These are phyloP conservation scores for Ectropis grisescens DNA, from an alignment of 1,140 invertebrate species.

Conservation along the genomic window DNA sequence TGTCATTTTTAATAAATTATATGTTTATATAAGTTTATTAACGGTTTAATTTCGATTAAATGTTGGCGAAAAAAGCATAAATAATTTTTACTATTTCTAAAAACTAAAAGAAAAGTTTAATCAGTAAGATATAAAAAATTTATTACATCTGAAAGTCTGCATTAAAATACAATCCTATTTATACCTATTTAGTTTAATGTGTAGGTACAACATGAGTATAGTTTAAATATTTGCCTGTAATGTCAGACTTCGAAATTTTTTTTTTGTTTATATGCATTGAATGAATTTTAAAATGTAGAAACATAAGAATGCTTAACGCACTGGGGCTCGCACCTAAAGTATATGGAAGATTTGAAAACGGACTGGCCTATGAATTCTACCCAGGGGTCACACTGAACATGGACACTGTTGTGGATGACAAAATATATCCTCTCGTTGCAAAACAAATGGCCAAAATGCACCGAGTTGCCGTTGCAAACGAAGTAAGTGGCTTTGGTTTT, in stretches of 20 bases:
- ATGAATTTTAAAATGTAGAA: slow-evolving; percentile 67
- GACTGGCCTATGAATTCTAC: slow-evolving; percentile 93
- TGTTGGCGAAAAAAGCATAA: no score
- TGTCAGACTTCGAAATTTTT: background rate
- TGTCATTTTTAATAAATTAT: no score
- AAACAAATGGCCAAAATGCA: slow-evolving; percentile 87
- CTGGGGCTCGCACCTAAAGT: slow-evolving; percentile 86
- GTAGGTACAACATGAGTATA: background rate
- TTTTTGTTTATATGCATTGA: background rate
- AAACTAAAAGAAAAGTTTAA: no score
- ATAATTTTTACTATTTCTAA: no score
- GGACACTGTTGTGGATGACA: slow-evolving; percentile 76
- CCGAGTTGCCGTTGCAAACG: slow-evolving; percentile 79
- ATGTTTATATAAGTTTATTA: no score
- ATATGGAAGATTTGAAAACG: slow-evolving; percentile 95
- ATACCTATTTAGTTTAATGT: no score
- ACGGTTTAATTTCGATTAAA: no score
- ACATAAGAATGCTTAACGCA: slow-evolving; percentile 78
- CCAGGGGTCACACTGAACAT: slow-evolving; percentile 84
- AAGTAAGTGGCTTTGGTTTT: no score
- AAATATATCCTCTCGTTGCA: slow-evolving; percentile 83
- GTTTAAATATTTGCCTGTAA: background rate
- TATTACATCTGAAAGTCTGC: background rate
- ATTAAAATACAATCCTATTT: background rate
- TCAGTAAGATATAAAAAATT: background rate